These are phyloP conservation scores for Bujurquina vittata DNA, from an alignment of 2,113 vertebrate genomes.

Conservation along the genomic window DNA sequence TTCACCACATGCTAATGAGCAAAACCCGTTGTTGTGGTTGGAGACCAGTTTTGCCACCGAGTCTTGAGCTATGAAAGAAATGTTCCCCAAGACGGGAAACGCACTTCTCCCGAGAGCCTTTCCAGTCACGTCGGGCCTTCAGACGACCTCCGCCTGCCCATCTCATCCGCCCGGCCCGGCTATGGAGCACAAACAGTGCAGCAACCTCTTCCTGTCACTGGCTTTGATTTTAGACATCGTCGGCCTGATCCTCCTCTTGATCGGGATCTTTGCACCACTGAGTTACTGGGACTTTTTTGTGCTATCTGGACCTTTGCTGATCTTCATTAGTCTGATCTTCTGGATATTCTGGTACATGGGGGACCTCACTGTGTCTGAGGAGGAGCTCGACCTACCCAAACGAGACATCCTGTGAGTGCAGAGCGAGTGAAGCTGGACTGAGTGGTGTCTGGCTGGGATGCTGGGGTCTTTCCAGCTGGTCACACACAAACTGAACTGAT, in stretches of 20 bases:
- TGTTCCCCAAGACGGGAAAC: background rate
- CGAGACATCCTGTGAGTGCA: constrained; percentile 14
- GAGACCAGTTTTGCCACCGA: constrained; percentile 26
- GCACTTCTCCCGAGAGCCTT: background rate
- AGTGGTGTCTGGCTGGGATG: background rate
- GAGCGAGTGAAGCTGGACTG: background rate
- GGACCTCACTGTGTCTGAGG: constrained; percentile 79
- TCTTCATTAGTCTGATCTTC: constrained; percentile 86
- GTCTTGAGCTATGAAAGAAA: constrained; percentile 15
- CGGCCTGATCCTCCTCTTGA: constrained; percentile 82
- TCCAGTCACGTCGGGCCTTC: background rate
- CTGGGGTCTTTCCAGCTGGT: background rate
- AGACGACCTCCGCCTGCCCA: background rate
- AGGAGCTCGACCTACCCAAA: constrained; percentile 72
- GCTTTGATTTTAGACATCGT: constrained; percentile 79
- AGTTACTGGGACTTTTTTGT: constrained; percentile 90
- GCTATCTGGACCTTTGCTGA: constrained; percentile 82
- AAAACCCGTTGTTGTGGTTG: constrained; percentile 14
- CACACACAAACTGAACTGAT: background rate
- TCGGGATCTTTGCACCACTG: constrained; percentile 82
- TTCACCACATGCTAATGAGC: background rate
- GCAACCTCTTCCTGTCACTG: constrained; percentile 61
- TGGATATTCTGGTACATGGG: constrained; percentile 91
- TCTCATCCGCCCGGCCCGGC: background rate
- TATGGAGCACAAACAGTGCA: constrained; percentile 71